Base-by-base conservation (phyloP, 2,797 vertebrate species). In the Enteromius viviparus region DNA sequence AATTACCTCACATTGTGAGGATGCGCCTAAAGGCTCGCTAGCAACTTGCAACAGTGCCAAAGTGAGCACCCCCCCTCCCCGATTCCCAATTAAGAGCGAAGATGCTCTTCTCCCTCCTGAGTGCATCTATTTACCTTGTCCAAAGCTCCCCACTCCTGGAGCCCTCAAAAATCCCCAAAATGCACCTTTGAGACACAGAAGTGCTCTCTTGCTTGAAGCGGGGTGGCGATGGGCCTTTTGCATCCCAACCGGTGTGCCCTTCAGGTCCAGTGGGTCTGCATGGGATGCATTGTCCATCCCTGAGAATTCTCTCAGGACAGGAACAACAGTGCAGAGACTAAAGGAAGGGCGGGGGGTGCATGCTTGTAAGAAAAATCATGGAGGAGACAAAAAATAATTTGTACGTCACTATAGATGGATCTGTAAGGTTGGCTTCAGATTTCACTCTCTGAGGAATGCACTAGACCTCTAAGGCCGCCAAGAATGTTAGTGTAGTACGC, bases 1-100 rank as follows among this genome's bases (percentile, higher is more conserved):
- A 98, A 98, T 99, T 98, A 99, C 96, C 96, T 96, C 94, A 95
- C 96, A 97, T 97, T 97, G 95, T 96, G 94, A 96, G 93, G 96
- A 96, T 94, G 91, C 91, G 94, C 92, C 87, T 81, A 81, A 87
- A 85, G 72, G 81, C 91, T 91, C 12, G 34, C 84, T 81, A 78
- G 87, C 83, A 87, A 82, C 84, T 86, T 23, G 60, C 72, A 83
- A 76, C 78, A 66, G 69, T 85, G 86, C 95, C 93, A 94, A 95
- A 95, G 89, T 90, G 89, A 92, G 92, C 90, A 90, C 94, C 94
- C 95, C 95, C 93, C 92, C 89, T 88, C 91, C 90, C 91, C 91
- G 93, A 94, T 94, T 92, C 93, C 97, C 98, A 99, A 99, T 99
- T 99, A 98, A 96, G 96, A 96, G 95, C 94, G 94, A 97, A 96